Conservation (phyloP, 2,113 vertebrate species). For the Lophotis ruficrista region DNA sequence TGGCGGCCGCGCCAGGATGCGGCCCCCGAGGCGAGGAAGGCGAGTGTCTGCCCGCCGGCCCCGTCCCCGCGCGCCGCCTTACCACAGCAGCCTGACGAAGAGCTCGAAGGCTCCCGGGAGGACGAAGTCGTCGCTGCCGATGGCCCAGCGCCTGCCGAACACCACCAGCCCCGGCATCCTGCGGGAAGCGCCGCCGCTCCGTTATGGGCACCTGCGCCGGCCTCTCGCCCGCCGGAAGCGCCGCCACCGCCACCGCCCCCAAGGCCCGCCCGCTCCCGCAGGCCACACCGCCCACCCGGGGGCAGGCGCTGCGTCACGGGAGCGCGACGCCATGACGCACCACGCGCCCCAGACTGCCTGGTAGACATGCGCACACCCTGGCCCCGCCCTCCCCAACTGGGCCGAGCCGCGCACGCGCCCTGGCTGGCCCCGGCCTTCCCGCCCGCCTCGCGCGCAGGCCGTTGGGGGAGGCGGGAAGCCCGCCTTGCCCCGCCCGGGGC, state of each 20-base stretch:
- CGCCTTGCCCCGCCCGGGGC: neutral
- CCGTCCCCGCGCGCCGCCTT: conserved; percentile 18
- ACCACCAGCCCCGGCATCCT: conserved; percentile 89
- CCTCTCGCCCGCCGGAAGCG: too few species aligned
- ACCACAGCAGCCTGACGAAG: conserved; percentile 86
- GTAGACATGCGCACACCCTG: too few species aligned
- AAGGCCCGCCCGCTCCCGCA: fast-evolving
- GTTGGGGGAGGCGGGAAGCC: neutral
- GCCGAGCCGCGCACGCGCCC: neutral
- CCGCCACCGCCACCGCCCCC: neutral
- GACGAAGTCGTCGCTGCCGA: conserved; percentile 95
- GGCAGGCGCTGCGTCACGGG: neutral
- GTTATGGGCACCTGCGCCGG: neutral
- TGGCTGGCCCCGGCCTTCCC: neutral
- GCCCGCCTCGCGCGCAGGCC: too few species aligned
- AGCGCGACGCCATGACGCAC: neutral
- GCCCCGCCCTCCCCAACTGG: too few species aligned
- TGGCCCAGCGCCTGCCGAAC: conserved; percentile 91
- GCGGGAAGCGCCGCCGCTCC: neutral
- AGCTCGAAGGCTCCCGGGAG: conserved; percentile 90
- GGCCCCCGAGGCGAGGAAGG: neutral
- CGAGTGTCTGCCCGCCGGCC: neutral
- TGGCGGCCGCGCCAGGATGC: too few species aligned
- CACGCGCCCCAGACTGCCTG: too few species aligned
- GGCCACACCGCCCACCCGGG: neutral